Conservation (phyloP, 2,888 invertebrate species). For the Leptinotarsa juncta region DNA sequence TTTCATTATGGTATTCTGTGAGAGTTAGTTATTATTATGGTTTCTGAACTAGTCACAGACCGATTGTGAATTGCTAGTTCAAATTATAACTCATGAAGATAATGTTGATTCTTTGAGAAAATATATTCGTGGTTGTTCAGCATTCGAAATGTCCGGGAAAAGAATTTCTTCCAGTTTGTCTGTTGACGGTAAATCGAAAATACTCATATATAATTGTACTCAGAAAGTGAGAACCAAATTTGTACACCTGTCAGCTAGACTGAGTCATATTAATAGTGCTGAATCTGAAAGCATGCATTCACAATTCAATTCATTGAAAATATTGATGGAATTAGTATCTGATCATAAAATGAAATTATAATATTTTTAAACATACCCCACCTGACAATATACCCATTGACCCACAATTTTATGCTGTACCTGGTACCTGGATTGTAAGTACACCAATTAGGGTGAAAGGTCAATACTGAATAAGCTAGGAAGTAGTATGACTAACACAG, state of each 20-base stretch:
- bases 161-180: neutral
- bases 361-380: neutral
- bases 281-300: neutral
- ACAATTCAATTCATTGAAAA: neutral
- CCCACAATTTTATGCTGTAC: no score
- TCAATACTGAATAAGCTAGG: neutral
- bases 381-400: no score
- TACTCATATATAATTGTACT: neutral
- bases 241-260: neutral
- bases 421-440: neutral
- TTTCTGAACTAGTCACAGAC: neutral
- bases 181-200: neutral
- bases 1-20: no score
- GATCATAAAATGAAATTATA: neutral
- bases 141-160: slow-evolving; percentile 32
- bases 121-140: slow-evolving; percentile 20
- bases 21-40: no score
- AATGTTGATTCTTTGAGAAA: slow-evolving; percentile 21
- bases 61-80: slow-evolving; percentile 11
- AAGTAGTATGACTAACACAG: no score
- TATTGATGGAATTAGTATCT: slow-evolving; percentile 2
- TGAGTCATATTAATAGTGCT: neutral
- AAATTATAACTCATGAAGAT: neutral
- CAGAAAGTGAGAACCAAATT: neutral
- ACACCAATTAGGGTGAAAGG: neutral